Evolutionary conservation across 2,797 vertebrate species (phyloP).

Genomic region (Apodemus agrarius): DNA sequence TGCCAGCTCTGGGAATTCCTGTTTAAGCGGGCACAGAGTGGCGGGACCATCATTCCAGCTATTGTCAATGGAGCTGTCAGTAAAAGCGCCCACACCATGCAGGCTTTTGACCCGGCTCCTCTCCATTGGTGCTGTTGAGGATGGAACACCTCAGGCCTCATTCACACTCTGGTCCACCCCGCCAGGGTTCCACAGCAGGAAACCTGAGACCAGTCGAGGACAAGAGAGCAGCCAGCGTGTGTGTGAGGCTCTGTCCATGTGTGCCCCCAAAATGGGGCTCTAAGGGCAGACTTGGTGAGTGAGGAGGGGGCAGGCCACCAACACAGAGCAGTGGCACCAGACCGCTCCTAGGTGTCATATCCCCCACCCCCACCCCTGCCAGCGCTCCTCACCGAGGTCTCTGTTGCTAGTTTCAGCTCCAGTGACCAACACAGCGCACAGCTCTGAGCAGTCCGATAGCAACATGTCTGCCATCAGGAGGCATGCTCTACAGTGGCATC

Average conservation of each 20-base stretch:
- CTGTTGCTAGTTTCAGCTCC: neutral
- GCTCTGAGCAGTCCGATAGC: neutral
- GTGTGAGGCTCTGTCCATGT: neutral
- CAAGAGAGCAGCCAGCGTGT: neutral
- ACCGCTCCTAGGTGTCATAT: fast-evolving
- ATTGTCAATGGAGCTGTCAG: neutral
- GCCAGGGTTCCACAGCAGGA: neutral
- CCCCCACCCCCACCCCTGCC: no score
- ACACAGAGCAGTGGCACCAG: neutral
- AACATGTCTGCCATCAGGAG: neutral
- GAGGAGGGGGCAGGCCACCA: neutral
- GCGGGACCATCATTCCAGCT: no score
- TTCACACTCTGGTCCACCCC: fast-evolving
- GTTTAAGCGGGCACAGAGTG: neutral
- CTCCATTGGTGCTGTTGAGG: neutral
- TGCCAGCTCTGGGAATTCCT: neutral
- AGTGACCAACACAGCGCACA: no score
- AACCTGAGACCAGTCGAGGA: neutral
- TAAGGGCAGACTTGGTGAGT: neutral
- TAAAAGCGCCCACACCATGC: neutral
- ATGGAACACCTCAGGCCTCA: fast-evolving
- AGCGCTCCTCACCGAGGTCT: neutral
- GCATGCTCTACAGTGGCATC: fast-evolving
- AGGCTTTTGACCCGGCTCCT: neutral
- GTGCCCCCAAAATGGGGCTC: neutral